Evolutionary conservation across 2,888 invertebrate genomes (phyloP).

Genomic region (Eupithecia subumbrata): DNA sequence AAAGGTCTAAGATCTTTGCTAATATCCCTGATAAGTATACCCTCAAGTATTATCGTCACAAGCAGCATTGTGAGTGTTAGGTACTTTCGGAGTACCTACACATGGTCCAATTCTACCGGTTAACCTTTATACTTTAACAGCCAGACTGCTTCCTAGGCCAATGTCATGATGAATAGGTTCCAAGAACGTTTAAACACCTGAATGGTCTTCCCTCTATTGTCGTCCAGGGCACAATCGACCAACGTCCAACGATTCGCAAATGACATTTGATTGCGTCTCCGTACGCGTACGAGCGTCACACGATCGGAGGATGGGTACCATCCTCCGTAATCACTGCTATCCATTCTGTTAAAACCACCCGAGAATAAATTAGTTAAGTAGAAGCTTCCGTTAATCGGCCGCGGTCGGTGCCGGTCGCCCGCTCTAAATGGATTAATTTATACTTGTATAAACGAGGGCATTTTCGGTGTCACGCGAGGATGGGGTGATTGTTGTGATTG

Average conservation of each 20-base stretch:
- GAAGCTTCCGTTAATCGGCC: slow-evolving; percentile 85
- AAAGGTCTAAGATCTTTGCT: background rate
- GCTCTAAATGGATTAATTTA: slow-evolving; percentile 85
- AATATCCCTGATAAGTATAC: background rate
- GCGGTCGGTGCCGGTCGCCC: slow-evolving; percentile 76
- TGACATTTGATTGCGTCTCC: slow-evolving; percentile 57
- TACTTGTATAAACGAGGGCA: slow-evolving; percentile 83
- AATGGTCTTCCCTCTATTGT: slow-evolving; percentile 22
- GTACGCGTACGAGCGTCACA: slow-evolving; percentile 67
- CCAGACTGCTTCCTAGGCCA: background rate
- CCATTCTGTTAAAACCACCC: slow-evolving; percentile 85
- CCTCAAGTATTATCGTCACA: background rate
- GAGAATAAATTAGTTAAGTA: slow-evolving; percentile 85
- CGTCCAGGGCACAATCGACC: slow-evolving; percentile 44
- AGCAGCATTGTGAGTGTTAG: background rate
- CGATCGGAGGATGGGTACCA: slow-evolving; percentile 58
- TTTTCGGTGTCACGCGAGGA: slow-evolving; percentile 83
- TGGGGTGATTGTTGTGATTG: slow-evolving; percentile 84
- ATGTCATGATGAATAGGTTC: slow-evolving; percentile 11
- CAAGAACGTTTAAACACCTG: slow-evolving; percentile 18
- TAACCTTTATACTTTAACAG: background rate
- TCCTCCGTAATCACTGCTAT: slow-evolving; percentile 83
- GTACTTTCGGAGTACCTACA: background rate
- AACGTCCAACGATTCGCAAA: slow-evolving; percentile 54
- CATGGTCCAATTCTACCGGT: background rate